Conservation (phyloP, 2,797 vertebrate genomes). For the Oreonectes daqikongensis region DNA sequence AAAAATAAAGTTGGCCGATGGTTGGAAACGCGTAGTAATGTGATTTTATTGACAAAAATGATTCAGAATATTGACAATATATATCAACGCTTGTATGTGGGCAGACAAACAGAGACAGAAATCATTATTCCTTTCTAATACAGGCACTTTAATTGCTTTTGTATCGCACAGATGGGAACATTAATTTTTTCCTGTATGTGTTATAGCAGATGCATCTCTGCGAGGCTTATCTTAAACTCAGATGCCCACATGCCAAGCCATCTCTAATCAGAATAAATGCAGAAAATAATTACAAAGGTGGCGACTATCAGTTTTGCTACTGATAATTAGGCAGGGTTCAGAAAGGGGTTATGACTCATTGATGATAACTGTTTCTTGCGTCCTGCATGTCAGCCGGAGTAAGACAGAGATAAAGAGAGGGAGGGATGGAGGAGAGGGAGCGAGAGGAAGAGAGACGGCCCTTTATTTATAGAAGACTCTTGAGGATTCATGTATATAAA, state of each 20-base stretch:
- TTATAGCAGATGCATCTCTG: conserved; percentile 51
- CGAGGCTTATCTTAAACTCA: conserved; percentile 26
- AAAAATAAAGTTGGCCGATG: background rate
- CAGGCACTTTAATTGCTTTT: conserved; percentile 52
- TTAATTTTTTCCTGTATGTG: conserved; percentile 54
- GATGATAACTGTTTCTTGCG: conserved; percentile 19
- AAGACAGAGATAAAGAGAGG: conserved; percentile 26
- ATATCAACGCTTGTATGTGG: background rate
- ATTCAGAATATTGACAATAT: background rate
- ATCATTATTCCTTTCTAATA: conserved; percentile 49
- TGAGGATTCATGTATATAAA: conserved; percentile 40
- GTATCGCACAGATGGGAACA: conserved; percentile 57
- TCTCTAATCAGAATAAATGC: conserved; percentile 33
- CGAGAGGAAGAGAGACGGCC: conserved; percentile 6
- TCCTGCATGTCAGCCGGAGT: conserved; percentile 19
- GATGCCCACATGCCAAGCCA: conserved; percentile 28
- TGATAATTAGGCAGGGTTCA: conserved; percentile 34
- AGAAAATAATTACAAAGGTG: conserved; percentile 25
- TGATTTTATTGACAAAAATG: conserved; percentile 29
- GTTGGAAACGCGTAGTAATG: conserved; percentile 16
- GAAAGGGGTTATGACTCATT: conserved; percentile 24
- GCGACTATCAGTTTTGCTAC: conserved; percentile 30
- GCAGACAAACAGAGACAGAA: conserved; percentile 4
- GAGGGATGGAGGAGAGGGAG: background rate
- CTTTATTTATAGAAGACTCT: conserved; percentile 44